Evolutionary conservation across 1,140 invertebrate genomes (phyloP).

Genomic region (Leptestheria dahalacensis): DNA sequence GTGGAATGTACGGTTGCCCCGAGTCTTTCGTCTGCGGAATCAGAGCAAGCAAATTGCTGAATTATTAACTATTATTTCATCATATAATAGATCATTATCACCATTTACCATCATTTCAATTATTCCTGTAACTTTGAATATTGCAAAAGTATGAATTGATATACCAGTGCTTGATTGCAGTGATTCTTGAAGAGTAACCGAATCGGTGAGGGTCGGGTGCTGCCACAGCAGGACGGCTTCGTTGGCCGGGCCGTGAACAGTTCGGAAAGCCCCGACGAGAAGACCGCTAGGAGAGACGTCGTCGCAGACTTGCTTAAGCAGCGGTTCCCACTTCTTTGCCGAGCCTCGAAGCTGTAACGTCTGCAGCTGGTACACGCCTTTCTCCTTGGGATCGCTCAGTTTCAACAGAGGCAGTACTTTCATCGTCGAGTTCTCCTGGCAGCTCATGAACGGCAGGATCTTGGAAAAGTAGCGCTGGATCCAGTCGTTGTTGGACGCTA

Average conservation of each 20-base stretch:
- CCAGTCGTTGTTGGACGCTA: slow-evolving; percentile 26
- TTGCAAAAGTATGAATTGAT: neutral
- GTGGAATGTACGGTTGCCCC: slow-evolving; percentile 12
- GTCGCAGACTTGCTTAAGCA: neutral
- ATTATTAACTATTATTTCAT: neutral
- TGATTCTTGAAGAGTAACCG: neutral
- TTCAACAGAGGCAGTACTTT: neutral
- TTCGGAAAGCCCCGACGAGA: slow-evolving; percentile 13
- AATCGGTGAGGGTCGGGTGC: slow-evolving; percentile 1
- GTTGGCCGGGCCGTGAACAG: neutral
- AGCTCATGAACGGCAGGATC: slow-evolving; percentile 23
- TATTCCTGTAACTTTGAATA: too few species aligned
- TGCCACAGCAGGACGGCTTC: slow-evolving; percentile 9
- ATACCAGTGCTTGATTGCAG: slow-evolving; percentile 7
- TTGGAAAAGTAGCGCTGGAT: slow-evolving; percentile 24
- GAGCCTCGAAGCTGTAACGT: neutral
- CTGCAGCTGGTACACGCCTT: slow-evolving; percentile 3
- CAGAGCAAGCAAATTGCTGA: neutral
- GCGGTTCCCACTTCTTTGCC: neutral
- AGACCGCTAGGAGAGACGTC: neutral
- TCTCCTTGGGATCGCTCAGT: neutral
- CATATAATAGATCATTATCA: neutral
- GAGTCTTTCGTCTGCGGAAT: slow-evolving; percentile 15
- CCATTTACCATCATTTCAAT: too few species aligned
- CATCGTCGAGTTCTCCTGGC: slow-evolving; percentile 23